A percentile compares a stretch with the other conserved stretches of the same genome.
These are phyloP conservation scores for Falco punctatus DNA, from an alignment of 2,113 vertebrate genomes.

Conservation along the genomic window DNA sequence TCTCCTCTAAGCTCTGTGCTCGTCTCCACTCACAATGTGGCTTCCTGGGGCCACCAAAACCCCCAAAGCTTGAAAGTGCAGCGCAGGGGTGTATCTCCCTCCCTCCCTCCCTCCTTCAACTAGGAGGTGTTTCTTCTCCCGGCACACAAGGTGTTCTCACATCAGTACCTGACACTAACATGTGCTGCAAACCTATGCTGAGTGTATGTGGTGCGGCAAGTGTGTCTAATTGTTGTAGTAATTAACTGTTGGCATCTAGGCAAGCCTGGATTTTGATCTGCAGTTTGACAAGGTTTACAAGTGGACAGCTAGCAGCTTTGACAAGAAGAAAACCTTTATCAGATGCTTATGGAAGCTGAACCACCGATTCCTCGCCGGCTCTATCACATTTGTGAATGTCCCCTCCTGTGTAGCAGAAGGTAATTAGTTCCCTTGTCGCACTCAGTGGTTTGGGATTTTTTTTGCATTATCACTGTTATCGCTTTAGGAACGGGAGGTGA, in stretches of 20 bases:
- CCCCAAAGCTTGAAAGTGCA: background rate
- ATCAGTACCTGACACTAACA: background rate
- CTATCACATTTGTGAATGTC: background rate
- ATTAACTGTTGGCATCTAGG: background rate
- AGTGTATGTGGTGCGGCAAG: background rate
- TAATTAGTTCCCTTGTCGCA: background rate
- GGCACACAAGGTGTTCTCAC: background rate
- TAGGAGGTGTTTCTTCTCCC: background rate
- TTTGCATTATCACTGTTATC: background rate
- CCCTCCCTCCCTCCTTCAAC: background rate
- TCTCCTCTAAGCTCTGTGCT: too few relatives aligned
- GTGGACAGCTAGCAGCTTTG: constrained; percentile 1
- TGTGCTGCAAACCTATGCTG: background rate
- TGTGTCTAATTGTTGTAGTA: background rate
- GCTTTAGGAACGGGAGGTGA: background rate
- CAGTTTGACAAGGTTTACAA: constrained; percentile 51
- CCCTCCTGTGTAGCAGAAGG: background rate
- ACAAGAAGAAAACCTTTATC: constrained; percentile 36
- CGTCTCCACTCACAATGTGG: too few relatives aligned
- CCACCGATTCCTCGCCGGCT: background rate
- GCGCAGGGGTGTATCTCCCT: too few relatives aligned
- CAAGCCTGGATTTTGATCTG: constrained; percentile 44
- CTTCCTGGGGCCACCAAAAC: background rate
- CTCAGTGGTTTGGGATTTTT: rapidly evolving
- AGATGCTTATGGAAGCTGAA: constrained; percentile 51